A percentile compares a stretch with the other conserved stretches of the same genome.
Conservation (phyloP, 2,113 vertebrate genomes). For the Neomonachus schauinslandi region DNA sequence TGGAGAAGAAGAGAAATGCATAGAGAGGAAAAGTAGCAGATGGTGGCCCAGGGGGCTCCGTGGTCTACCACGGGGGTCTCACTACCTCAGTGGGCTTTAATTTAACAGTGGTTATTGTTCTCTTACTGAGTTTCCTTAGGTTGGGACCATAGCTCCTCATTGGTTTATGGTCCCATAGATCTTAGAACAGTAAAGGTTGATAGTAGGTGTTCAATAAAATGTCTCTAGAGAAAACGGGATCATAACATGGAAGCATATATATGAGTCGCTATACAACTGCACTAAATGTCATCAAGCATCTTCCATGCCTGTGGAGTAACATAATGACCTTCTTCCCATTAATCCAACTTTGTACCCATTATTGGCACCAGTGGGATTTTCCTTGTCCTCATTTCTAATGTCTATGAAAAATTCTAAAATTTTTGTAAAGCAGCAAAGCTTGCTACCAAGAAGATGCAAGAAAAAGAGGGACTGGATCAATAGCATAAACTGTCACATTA, state of each 20-base stretch:
- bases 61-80: neutral
- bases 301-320: neutral
- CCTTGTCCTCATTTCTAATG: neutral
- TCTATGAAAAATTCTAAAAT: neutral
- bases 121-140: neutral
- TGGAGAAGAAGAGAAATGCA: neutral
- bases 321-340: neutral
- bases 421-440: neutral
- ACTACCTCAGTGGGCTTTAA: neutral
- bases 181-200: neutral
- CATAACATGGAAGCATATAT: neutral
- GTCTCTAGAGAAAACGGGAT: neutral
- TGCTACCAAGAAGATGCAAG: conserved; percentile 7
- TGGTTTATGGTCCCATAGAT: neutral
- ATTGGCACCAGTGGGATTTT: neutral
- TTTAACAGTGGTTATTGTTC: neutral
- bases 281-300: neutral
- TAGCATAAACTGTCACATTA: neutral
- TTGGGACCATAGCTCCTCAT: neutral
- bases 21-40: neutral
- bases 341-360: neutral
- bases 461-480: neutral
- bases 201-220: neutral
- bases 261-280: neutral
- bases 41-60: neutral